Evolutionary conservation across 2,888 invertebrate genomes (phyloP), one percentile per base, ranked within the genome.

Genomic region (Eupithecia exiguata): DNA sequence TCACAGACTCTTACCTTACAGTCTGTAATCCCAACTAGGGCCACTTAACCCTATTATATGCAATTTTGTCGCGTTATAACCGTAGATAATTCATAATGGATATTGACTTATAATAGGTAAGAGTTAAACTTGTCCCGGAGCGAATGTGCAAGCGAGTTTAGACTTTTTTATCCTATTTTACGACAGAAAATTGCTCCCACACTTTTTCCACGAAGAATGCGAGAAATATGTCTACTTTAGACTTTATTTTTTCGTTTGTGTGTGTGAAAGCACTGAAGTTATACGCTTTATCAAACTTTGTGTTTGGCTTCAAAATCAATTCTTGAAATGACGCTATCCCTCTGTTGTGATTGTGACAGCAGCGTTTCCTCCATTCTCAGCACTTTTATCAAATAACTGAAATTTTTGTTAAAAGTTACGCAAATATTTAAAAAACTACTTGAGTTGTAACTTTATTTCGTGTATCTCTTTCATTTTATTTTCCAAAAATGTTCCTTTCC

Each of bases 11-110:
- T 69, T 46, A 61, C 16, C 63, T 71, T 75, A 68, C 65, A 58
- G 38, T 68, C 68, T 68, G 46, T 68, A 53, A 69, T 69, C 63
- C 40, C 75, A 75, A 79, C 74, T 40, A 77, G 75, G 53, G 68
- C 71, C 69, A 73, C 67, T 40, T 79, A 72, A 76, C 16, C 21
- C 79, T 79, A 84, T 85, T 84, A 84, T 70, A 75, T 73, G 80
- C 81, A 81, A 83, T 86, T 81, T 80, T 82, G 76, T 81, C 77
- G 79, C 80, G 73, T 83, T 82, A 85, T 81, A 78, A 58, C 83
- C 83, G 81, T 82, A 76, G 58, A 80, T 79, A 84, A 84, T 84
- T 74, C 63, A 21, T 75, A 71, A 77, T 74, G 66, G 40, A 72
- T 69, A 76, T 76, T 21, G 71, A 67, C 58, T 69, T 70, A 62